Evolutionary conservation across 2,113 vertebrate genomes (phyloP), one percentile per base, ranked within the genome.

Genomic region (Furnarius figulus): DNA sequence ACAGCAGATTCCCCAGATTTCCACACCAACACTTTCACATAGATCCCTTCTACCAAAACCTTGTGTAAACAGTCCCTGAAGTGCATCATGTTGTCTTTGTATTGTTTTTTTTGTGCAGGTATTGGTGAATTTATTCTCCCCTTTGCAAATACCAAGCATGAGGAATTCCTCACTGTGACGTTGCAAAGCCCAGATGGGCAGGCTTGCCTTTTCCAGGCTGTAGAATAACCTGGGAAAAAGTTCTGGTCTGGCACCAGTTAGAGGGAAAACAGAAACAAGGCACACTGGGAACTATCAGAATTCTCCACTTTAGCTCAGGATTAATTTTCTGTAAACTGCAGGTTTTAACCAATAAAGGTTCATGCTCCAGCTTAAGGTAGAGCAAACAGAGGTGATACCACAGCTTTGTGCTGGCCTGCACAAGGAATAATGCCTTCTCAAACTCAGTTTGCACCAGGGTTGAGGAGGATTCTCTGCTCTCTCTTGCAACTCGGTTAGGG

Each of bases 81-180:
- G 30, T 12, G 8, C 12, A 21, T 12, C 0, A 0, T 39, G 12
- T 12, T 55, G 31, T 20, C 24, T 27, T 35, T 0, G 0, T 23
- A 18, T 5, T 35, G 21, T 31, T 12, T 68, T 91, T 25, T 49
- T 28, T 61, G 61, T 25, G 42, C 39, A 22, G 12, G 21, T 9
- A 22, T 2, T n/a, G 17, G 27, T 35, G 66, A 30, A 46, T 63
- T 82, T 77, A 53, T 63, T 65, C 21, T 19, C 11, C 14, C 52
- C 19, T 52, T n/a, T 35, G 46, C 65, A 89, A 75, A 37, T 13
- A 47, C 49, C 25, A 35, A 28, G 30, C 23, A 42, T 5, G 19
- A 78, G n/a, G 63, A 76, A 70, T 65, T 82, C 52, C 62, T 91
- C 58, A 25, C 42, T 24, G 21, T 4, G 3, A 17, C 23, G 44